Percentiles rank a stretch among this genome's conserved stretches.
phyloP scores from a whole-genome alignment of 2,797 vertebrate genomes.

The Mastacembelus armatus region DNA sequence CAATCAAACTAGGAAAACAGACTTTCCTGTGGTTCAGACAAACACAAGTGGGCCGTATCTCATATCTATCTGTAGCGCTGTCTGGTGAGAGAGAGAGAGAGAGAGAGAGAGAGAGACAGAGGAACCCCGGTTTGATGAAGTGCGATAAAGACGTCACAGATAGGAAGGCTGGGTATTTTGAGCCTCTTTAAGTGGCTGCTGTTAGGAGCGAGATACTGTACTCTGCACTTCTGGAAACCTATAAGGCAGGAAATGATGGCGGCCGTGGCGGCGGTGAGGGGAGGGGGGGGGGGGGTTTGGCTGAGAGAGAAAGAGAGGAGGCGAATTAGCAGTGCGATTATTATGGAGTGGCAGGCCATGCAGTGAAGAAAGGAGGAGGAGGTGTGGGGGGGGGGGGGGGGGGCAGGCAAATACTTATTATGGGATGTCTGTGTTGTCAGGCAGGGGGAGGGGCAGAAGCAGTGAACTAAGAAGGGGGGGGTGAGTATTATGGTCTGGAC shows the following conservation, averaged over 20 bases:
- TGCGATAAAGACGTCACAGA: slow-evolving; percentile 57
- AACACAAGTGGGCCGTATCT: slow-evolving; percentile 4
- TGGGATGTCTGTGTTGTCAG: slow-evolving; percentile 80
- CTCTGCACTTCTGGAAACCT: slow-evolving; percentile 58
- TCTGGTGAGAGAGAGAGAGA: background rate
- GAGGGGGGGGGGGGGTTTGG: background rate
- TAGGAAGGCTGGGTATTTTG: slow-evolving; percentile 51
- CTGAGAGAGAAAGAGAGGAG: slow-evolving; percentile 34
- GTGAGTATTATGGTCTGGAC: slow-evolving; percentile 73
- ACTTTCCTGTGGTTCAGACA: background rate
- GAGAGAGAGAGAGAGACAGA: slow-evolving; percentile 15
- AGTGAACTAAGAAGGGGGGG: slow-evolving; percentile 38
- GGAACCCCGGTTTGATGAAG: slow-evolving; percentile 36
- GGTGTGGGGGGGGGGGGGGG: slow-evolving; percentile 28
- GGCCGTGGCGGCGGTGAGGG: background rate
- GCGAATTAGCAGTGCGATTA: slow-evolving; percentile 79
- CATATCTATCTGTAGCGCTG: slow-evolving; percentile 15
- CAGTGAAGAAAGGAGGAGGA: slow-evolving; percentile 52
- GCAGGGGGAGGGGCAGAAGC: slow-evolving; percentile 74
- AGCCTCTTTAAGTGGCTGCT: slow-evolving; percentile 53
- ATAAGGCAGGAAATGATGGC: slow-evolving; percentile 74
- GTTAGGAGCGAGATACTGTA: slow-evolving; percentile 62
- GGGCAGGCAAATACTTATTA: slow-evolving; percentile 76
- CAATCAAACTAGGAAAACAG: background rate
- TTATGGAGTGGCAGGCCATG: slow-evolving; percentile 73